Base-by-base conservation (phyloP, 2,113 vertebrate species). In the Hypanus sabinus region DNA sequence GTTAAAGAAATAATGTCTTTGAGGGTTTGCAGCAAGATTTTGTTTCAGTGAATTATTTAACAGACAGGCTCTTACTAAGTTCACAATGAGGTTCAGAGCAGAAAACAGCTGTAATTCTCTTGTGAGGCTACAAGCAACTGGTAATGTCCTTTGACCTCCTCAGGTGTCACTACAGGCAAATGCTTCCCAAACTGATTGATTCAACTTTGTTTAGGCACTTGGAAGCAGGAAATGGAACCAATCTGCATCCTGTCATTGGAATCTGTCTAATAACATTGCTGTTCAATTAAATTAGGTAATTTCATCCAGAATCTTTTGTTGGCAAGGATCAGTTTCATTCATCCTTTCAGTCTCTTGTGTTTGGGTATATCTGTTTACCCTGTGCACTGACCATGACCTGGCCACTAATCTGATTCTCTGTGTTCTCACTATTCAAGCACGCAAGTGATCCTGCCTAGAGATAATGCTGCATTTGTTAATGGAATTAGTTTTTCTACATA, bases 11-110 rank as follows among this genome's bases (percentile, higher is more conserved):
- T 93, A 73, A 55, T 55, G 27, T 24, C 91, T 93, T 46, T 27
- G 68, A 93, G 91, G 36, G 36, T 30, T 46, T 93, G 70, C 36
- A 38, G 68, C 38, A 55, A 93, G 91, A 71, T 93, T 46, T 93
- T 93, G 73, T 93, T 93, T 55, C 38, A 55, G 33, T 93, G 70
- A 93, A 93, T 93, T 71, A 93, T 93, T 93, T 73, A 93, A 93
- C 18, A 90, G 83, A 65, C n/a, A 71, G 71, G 73, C 38, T 20
- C 38, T 75, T 93, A 16, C 36, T 38, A 93, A 93, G 91, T 75
- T 22, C 22, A 38, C 65, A 30, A 36, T 46, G 38, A 24, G 22
- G 20, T 46, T 73, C 20, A 0, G 3, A 11, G 22, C 36, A 73
- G 91, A 75, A 93, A 93, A 65, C 57, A n/a, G 27, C 60, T 90